Conservation (phyloP, 1,140 invertebrate genomes). For the Formica selysi region DNA sequence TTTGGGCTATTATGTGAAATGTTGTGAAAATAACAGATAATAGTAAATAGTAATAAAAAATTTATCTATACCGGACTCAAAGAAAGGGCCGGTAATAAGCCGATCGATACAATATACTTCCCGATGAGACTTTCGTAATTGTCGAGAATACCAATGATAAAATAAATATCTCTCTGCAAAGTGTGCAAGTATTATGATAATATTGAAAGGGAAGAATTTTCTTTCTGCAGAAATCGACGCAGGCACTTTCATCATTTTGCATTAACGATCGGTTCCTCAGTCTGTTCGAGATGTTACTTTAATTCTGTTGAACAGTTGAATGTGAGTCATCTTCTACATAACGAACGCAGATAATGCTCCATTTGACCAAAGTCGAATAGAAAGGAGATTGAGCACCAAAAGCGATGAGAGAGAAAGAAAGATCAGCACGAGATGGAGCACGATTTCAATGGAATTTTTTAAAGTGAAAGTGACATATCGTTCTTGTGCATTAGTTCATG, state of each 20-base stretch:
- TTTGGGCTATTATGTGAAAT: not conserved
- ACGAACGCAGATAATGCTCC: not conserved
- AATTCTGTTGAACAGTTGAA: conserved; percentile 9
- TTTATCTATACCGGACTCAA: not conserved
- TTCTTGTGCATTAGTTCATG: not conserved
- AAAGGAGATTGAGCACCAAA: not conserved
- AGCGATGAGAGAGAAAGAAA: not conserved
- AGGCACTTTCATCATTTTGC: conserved; percentile 7
- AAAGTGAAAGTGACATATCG: not conserved
- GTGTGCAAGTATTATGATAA: not conserved
- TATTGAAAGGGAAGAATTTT: not conserved
- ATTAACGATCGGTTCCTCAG: not conserved
- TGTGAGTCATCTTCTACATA: not conserved
- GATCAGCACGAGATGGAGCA: not conserved
- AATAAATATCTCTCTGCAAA: not conserved
- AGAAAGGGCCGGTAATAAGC: not conserved
- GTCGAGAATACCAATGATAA: not conserved
- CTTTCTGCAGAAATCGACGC: not conserved
- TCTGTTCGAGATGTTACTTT: not conserved
- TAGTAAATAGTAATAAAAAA: not conserved
- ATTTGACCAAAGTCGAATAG: not conserved
- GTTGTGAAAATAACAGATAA: not conserved
- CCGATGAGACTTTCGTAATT: not conserved
- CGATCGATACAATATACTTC: conserved; percentile 1
- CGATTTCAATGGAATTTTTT: not conserved